Base-by-base conservation (phyloP, 2,888 invertebrate species). In the Sialis lutaria region DNA sequence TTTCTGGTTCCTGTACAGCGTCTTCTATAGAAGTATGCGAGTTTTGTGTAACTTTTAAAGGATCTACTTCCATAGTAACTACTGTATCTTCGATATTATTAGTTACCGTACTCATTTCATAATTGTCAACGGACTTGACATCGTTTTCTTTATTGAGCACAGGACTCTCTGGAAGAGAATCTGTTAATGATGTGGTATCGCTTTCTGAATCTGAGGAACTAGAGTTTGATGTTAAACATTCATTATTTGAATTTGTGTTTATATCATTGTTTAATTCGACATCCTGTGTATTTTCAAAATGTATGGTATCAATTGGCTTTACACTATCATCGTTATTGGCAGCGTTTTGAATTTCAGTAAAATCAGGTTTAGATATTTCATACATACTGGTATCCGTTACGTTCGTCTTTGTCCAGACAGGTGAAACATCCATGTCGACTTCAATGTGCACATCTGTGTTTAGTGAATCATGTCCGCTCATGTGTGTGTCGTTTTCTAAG, bases 401-500 rank as follows among this genome's bases (percentile, higher is more conserved):
- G 32, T 50, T 49, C 42, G 50, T 49, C 48, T 53, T 50, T 12
- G 56, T 53, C 57, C 58, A 58, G 35, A 62, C 56, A 7, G 67
- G 62, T 44, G 68, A 64, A 51, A 69, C 70, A 53, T 73, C 72
- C 70, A 73, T 73, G 55, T 73, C 73, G 41, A 65, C 50, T 50
- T 72, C 73, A 6, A 73, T 70, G 56, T 73, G 73, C 7, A 73
- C 72, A 54, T 73, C 73, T 51, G 67, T 60, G 33, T 65, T 67
- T 4, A 35, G 10, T n/a, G 65, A 56, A 56, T 69, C 69, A 6
- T 67, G 69, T 50, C 66, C 67, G 44, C 70, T 70, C 22, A 62
- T 61, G 0, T 64, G 58, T 68, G 70, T 58, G 65, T 76, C 56
- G 63, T 73, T 64, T 69, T 77, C 76, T 6, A 76, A 68, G 7